Percentiles rank a stretch among this genome's conserved stretches.
These are phyloP conservation scores for Drosophila multiciliata DNA, from an alignment of 2,888 invertebrate genomes.

Conservation along the genomic window DNA sequence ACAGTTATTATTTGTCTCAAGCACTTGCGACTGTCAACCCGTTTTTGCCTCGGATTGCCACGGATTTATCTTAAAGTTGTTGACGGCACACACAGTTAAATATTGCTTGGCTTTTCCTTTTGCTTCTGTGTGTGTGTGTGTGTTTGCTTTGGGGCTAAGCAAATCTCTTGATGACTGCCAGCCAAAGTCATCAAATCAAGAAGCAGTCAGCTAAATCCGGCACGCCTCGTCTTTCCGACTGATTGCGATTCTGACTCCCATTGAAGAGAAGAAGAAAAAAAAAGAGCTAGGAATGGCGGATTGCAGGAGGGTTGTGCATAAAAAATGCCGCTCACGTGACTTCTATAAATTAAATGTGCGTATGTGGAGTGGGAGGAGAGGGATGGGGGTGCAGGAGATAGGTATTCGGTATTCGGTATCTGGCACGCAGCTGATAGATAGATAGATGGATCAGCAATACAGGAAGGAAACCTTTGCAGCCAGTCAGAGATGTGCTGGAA, in stretches of 20 bases:
- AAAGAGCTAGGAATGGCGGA: not conserved
- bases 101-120: not conserved
- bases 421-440: constrained; percentile 37
- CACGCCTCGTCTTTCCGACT: constrained; percentile 42
- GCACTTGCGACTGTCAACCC: constrained; percentile 49
- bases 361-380: constrained; percentile 12
- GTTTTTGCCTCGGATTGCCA: constrained; percentile 17
- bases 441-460: constrained; percentile 4
- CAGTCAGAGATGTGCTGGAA: constrained; percentile 8
- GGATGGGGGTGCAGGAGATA: not conserved
- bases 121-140: not conserved
- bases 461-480: constrained; percentile 43
- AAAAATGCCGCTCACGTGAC: constrained; percentile 76
- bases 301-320: constrained; percentile 36
- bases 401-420: constrained; percentile 28
- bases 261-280: not conserved
- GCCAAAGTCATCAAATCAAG: constrained; percentile 67
- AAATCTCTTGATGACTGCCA: constrained; percentile 45
- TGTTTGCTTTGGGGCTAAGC: constrained; percentile 24
- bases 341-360: constrained; percentile 74
- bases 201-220: constrained; percentile 49
- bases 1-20: constrained; percentile 73
- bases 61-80: constrained; percentile 17
- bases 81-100: not conserved
- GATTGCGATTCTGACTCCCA: constrained; percentile 40